Base-by-base conservation (phyloP, 2,797 vertebrate species). In the Enteromius unitaeniatus region DNA sequence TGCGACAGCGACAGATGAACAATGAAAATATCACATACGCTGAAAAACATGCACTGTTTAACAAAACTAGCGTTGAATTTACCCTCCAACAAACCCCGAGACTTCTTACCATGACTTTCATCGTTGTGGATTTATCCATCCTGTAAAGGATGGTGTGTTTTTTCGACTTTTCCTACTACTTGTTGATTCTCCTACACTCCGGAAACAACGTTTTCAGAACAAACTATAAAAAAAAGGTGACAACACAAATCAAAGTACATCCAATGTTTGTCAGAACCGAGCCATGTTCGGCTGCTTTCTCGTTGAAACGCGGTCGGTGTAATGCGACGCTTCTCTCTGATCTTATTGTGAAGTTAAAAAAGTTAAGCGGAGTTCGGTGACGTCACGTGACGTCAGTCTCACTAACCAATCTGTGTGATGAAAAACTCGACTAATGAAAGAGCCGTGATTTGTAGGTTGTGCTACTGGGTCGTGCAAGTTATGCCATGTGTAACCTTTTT, bases 121-220 rank as follows among this genome's bases (percentile, higher is more conserved):
- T 78, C 26, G 82, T 65, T 40, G 58, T 62, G 15, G 53, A 84
- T 37, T 34, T 45, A 14, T 78, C 82, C 82, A 84, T 84, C 82
- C 82, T 40, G 9, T 4, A 2, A 64, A 68, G 82, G 82, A 84
- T 49, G 82, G 82, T 51, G 37, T 31, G 37, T 49, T 78, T 75
- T 51, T 21, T 21, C 65, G 21, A 78, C 31, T n/a, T 72, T 70
- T 64, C 65, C 65, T 26, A 62, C 75, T 51, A 15, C 34, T 45
- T n/a, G 53, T n/a, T 40, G 45, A 49, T 13, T 13, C 14, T 49
- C 11, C 34, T 3, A 45, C 21, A 5, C 15, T 42, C 37, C 64
- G 19, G 53, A 60, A 62, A 49, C 65, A 37, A 51, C 11, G 28
- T 37, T 69, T 49, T 60, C 1, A 26, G 19, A 67, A 19, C 62